These are phyloP conservation scores for Lacanobia wlatinum DNA, from an alignment of 2,888 invertebrate species.

Conservation along the genomic window DNA sequence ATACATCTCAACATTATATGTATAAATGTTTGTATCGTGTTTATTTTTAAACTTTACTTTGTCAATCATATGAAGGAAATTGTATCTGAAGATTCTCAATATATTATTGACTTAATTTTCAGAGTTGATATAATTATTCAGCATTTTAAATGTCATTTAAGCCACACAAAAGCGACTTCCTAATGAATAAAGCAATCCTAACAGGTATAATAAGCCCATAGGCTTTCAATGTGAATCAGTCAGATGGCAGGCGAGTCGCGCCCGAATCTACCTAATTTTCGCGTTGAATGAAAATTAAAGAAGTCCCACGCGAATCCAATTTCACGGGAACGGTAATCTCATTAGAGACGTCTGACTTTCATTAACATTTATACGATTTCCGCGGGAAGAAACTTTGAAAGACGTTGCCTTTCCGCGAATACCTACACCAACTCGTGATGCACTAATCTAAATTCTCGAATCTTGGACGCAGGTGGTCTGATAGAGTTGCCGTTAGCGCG, in stretches of 20 bases:
- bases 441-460: slow-evolving; percentile 85
- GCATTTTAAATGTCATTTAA: slow-evolving; percentile 20
- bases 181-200: slow-evolving; percentile 47
- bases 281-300: slow-evolving; percentile 88
- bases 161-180: slow-evolving; percentile 22
- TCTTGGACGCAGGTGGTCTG: slow-evolving; percentile 81
- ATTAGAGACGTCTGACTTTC: slow-evolving; percentile 88
- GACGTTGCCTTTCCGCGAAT: slow-evolving; percentile 71
- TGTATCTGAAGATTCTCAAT: not conserved
- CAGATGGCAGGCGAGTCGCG: slow-evolving; percentile 70
- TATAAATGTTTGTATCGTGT: slow-evolving; percentile 23
- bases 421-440: slow-evolving; percentile 78
- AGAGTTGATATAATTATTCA: slow-evolving; percentile 29
- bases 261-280: slow-evolving; percentile 84
- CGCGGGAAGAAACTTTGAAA: slow-evolving; percentile 81
- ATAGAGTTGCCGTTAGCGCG: slow-evolving; percentile 77
- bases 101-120: not conserved
- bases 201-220: slow-evolving; percentile 58
- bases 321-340: slow-evolving; percentile 88
- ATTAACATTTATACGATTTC: slow-evolving; percentile 90
- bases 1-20: slow-evolving; percentile 46
- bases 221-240: slow-evolving; percentile 72
- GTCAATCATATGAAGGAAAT: not conserved
- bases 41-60: slow-evolving; percentile 3
- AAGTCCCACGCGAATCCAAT: slow-evolving; percentile 88